Percentiles rank a stretch among this genome's conserved stretches.
These are phyloP conservation scores for Cataglyphis altisquamis DNA, from an alignment of 2,888 invertebrate genomes.

Conservation along the genomic window DNA sequence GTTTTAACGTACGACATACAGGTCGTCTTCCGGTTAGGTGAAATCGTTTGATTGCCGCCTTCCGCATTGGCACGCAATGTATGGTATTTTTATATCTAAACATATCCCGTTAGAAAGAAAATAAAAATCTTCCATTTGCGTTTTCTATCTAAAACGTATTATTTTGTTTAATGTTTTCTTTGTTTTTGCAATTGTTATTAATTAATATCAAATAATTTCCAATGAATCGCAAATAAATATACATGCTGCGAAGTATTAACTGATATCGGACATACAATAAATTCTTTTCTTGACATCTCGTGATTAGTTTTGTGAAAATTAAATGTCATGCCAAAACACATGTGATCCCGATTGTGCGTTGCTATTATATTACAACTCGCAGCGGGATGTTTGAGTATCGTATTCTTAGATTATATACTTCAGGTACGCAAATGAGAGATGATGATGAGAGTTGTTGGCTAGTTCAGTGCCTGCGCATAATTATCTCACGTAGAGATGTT, in stretches of 20 bases:
- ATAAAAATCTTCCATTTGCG: neutral
- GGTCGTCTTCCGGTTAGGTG: conserved; percentile 60
- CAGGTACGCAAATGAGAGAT: conserved; percentile 29
- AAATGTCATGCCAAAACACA: neutral
- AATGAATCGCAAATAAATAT: no score
- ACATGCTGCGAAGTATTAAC: neutral
- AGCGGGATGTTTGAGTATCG: conserved; percentile 10
- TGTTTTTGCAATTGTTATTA: neutral
- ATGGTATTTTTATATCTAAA: conserved; percentile 29
- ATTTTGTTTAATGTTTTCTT: neutral
- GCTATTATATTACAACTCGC: neutral
- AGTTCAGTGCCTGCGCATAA: conserved; percentile 36
- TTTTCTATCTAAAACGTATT: neutral
- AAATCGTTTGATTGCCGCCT: conserved; percentile 59
- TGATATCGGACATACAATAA: no score
- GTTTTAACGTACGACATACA: conserved; percentile 39
- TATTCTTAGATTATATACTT: conserved; percentile 18
- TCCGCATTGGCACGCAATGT: conserved; percentile 55
- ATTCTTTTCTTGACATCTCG: neutral
- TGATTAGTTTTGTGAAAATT: neutral
- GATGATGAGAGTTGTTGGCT: conserved; percentile 22
- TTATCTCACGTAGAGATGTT: conserved; percentile 37
- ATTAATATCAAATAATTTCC: neutral
- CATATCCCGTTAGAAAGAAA: neutral
- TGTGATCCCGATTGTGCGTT: neutral